These are phyloP conservation scores for Orchestia grillus DNA, from an alignment of 1,140 invertebrate genomes.

Conservation along the genomic window DNA sequence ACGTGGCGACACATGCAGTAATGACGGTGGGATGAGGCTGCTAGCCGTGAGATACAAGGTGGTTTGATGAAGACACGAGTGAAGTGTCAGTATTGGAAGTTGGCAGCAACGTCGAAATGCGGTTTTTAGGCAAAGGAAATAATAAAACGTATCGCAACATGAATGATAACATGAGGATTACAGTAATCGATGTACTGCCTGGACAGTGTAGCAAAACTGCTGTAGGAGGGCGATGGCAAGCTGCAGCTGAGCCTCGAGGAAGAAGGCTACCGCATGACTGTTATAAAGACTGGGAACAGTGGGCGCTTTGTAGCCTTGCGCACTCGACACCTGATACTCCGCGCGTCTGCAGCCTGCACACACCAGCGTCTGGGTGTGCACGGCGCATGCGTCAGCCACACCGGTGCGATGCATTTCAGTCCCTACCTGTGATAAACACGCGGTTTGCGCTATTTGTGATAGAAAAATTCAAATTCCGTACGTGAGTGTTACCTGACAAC, in stretches of 20 bases:
- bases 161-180: not conserved
- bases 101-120: too few species aligned
- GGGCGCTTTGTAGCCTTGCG: not conserved
- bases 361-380: not conserved
- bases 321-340: slow-evolving; percentile 15
- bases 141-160: not conserved
- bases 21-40: not conserved
- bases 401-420: not conserved
- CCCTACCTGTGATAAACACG: not conserved
- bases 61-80: not conserved
- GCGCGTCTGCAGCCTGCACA: not conserved
- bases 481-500: too few species aligned
- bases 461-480: too few species aligned
- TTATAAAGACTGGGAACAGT: slow-evolving; percentile 30
- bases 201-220: not conserved
- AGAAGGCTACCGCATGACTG: not conserved
- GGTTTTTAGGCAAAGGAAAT: not conserved
- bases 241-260: not conserved
- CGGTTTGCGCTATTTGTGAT: too few species aligned
- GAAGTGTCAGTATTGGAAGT: too few species aligned
- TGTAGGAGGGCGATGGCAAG: not conserved
- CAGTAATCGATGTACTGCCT: not conserved
- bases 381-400: not conserved
- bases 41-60: not conserved
- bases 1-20: not conserved